phyloP scores from a whole-genome alignment of 2,888 invertebrate genomes.

The Lumbricus terrestris region DNA sequence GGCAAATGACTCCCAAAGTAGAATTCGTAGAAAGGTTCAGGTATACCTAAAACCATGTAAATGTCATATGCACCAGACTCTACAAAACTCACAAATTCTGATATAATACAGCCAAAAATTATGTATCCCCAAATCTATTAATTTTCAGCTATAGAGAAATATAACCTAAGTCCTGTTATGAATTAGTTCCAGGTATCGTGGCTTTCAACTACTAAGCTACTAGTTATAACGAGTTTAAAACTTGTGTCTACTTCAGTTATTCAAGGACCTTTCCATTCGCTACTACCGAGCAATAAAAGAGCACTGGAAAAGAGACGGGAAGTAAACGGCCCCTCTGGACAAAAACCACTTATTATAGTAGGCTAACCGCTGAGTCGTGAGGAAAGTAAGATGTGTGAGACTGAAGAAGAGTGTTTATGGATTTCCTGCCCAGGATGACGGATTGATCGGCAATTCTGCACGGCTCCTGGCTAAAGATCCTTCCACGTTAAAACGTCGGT shows the following conservation, averaged over 20 bases:
- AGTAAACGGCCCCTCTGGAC: not conserved
- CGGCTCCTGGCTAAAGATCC: not conserved
- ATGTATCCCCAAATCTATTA: not conserved
- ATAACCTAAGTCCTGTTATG: not conserved
- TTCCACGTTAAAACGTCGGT: not conserved
- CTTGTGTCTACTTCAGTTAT: not conserved
- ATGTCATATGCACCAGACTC: not conserved
- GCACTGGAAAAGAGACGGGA: not conserved
- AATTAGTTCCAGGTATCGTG: not conserved
- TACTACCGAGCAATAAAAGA: not conserved
- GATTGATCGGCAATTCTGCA: not conserved
- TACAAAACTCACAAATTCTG: not conserved
- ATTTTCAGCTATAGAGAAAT: not conserved
- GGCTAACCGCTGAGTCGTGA: not conserved
- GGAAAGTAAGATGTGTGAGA: not conserved
- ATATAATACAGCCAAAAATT: not conserved
- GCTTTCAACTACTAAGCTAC: not conserved
- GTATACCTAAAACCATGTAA: not conserved
- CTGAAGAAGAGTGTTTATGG: not conserved
- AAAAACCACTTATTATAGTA: not conserved
- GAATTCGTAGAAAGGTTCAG: not conserved
- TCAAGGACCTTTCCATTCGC: not conserved
- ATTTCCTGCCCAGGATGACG: not conserved
- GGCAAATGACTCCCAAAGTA: not conserved
- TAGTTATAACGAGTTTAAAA: not conserved